Evolutionary conservation across 1,140 invertebrate species (phyloP), one percentile per base, ranked within the genome.

Genomic region (Ceratoteleas bidentatus): DNA sequence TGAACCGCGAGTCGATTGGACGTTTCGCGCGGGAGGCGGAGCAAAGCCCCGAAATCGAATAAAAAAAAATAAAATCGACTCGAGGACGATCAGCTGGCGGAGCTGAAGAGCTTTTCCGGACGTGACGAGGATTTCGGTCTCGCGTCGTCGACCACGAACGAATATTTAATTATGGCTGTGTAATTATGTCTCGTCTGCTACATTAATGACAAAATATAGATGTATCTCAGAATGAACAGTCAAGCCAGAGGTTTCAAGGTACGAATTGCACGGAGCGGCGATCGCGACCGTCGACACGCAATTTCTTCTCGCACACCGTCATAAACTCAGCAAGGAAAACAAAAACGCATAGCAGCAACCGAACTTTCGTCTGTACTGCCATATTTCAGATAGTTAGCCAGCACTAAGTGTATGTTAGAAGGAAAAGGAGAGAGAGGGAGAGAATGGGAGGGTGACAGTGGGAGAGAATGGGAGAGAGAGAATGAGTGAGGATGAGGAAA

Each of bases 321-420:
- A 79, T 73, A 57, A 79, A 72, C 14, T 81, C 70, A 60, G 50
- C 70, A 74, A 65, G 13, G 14, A 53, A 72, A 72, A 24, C 24
- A 24, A 24, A 24, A 24, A 24, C 24, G 62, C 43, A 75, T 65
- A 81, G 65, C 52, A 81, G 36, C 58, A 74, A 69, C 53, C 66
- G 58, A 74, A 81, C 16, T 81, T 70, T 75, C 50, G 60, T 70
- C 78, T 75, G 58, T 75, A 81, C 64, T 81, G 78, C 78, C 78
- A 81, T 75, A 75, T 70, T 80, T 80, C 58, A 69, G 56, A 64
- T 58, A 81, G 52, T 70, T 81, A 74, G 70, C 70, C 14, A 11
- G 69, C 78, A 81, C 78, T 81, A 75, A 54, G 60, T 75, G 64
- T 70, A 81, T 68, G 53, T 75, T 70, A 60, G 54, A 54, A 9